Base-by-base conservation (phyloP, 2,888 invertebrate species). In the Mythimna loreyi region DNA sequence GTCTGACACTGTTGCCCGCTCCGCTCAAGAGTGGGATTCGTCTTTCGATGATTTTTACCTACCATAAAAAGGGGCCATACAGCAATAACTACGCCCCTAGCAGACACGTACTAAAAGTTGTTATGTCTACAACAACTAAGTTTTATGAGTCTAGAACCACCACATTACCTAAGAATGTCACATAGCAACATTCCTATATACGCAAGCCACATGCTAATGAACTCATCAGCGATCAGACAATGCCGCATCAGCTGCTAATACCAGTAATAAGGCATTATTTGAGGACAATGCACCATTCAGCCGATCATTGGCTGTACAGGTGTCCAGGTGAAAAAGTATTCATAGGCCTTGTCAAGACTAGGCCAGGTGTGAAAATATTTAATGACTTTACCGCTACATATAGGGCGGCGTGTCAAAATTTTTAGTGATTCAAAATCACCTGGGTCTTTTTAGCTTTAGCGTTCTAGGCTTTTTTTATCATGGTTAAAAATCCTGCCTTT, bases 251-350 rank as follows among this genome's bases (percentile, higher is more conserved):
- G 30, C 50, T 33, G 28, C 62, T 45, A 45, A 49, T n/a, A 45
- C 21, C 21, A 36, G 43, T 28, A 52, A 76, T 60, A 60, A 61
- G 66, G 65, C 47, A 30, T 69, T 66, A 57, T 47, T 66, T 63
- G 69, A 64, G 57, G 64, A 78, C 77, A 78, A 78, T 78, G 53
- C 36, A 40, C 56, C 40, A 58, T 66, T 69, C 33, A 49, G 63
- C n/a, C 6, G 23, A n/a, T 19, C 50, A 59, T 67, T 61, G 33
- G 21, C 45, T 11, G 47, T 47, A 33, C 68, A 74, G 63, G 69
- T 78, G 69, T 30, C 55, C 62, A 75, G 76, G 25, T 62, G 76
- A 43, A 21, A 13, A 23, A 30, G 23, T 25, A 62, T 25, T 21
- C 3, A 7, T 13, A 33, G 21, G 21, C 21, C 33, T 33, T 33